phyloP scores from a whole-genome alignment of 2,113 vertebrate species.

The Ranitomeya variabilis region DNA sequence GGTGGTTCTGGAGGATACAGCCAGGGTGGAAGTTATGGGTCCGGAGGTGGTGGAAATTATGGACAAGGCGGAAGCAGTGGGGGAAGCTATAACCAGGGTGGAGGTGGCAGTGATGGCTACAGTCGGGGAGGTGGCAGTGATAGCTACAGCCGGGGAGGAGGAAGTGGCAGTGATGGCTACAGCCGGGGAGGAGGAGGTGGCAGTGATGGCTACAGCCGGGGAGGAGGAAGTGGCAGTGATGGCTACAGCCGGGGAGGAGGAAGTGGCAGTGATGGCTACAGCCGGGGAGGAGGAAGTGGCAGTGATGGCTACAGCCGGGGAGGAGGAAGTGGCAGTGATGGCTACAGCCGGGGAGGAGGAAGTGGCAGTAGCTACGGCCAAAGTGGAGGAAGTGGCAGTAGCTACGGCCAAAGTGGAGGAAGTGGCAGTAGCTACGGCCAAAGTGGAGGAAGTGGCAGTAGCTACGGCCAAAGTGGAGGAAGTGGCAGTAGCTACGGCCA shows the following conservation, averaged over 20 bases:
- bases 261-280: background rate
- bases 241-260: background rate
- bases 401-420: constrained; percentile 53
- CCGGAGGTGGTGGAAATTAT: constrained; percentile 66
- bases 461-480: constrained; percentile 63
- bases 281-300: background rate
- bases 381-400: constrained; percentile 59
- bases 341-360: constrained; percentile 37
- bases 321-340: background rate
- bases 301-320: background rate
- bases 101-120: constrained; percentile 66
- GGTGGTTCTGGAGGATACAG: constrained; percentile 21
- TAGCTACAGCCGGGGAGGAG: constrained; percentile 56
- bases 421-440: constrained; percentile 60
- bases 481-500: constrained; percentile 77
- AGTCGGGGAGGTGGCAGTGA: constrained; percentile 68
- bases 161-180: background rate
- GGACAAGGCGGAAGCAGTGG: constrained; percentile 67
- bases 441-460: constrained; percentile 70
- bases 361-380: constrained; percentile 66
- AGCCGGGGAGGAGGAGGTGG: background rate
- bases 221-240: constrained; percentile 44
- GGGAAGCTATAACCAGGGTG: constrained; percentile 77
- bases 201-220: constrained; percentile 57
- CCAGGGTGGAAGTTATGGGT: background rate